Evolutionary conservation across 2,113 vertebrate species (phyloP), one percentile per base, ranked within the genome.

Genomic region (Piaya cayana): DNA sequence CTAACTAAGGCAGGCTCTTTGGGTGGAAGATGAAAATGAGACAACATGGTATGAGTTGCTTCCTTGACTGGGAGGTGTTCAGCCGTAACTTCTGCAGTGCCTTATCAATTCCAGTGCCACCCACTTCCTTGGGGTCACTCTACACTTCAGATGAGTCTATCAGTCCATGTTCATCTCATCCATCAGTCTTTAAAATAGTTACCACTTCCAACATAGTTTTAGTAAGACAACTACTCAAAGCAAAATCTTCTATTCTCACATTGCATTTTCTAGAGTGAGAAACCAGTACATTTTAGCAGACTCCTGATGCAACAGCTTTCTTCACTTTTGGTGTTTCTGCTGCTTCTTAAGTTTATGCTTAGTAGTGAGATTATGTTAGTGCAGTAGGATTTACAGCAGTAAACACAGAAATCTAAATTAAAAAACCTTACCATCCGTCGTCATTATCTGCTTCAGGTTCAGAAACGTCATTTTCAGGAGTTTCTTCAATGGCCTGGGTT

Each of bases 401-500:
- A 91, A 92, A 84, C 17, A 84, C 26, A 85, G 64, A 85, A 94
- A 94, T 43, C 12, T 21, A 75, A 86, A 75, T 34, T 5, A 3
- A 39, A 70, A 47, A 82, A 29, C 47, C 99, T 99, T 94, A 99
- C 99, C 99, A 99, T 98, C 99, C 99, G 97, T 98, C 98, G 15
- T 99, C 99, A 30, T 99, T 98, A 37, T 99, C 99, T 32, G 85
- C 96, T 49, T 99, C 99, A 52, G 93, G 97, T 90, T 99, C 98
- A 22, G 99, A 98, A 88, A 98, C 93, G 9, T 98, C 98, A 82
- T 97, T 97, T 94, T 99, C 98, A 65, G 99, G 98, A 82, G 97
- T 98, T 88, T 99, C 99, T 21, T 98, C 98, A 94, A 99, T 99
- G 37, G 99, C 99, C 21, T 99, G 98, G 3, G 98, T 98, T 94